Conservation (phyloP, 2,888 invertebrate genomes). For the Tiliacea aurago region DNA sequence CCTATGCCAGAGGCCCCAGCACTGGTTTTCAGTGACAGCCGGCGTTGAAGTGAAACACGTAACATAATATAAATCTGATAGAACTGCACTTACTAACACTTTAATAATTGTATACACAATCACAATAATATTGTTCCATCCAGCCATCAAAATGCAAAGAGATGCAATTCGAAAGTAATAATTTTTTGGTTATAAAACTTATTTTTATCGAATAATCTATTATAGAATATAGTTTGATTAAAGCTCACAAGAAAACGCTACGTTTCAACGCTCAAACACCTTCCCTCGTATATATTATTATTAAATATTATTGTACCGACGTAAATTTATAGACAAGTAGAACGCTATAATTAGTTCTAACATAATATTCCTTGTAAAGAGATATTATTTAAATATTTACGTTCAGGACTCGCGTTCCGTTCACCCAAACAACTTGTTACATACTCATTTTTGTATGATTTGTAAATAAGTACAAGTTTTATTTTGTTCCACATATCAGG, state of each 20-base stretch:
- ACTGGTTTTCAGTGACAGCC: too few relatives aligned
- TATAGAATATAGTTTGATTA: not conserved
- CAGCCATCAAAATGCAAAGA: not conserved
- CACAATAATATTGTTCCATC: not conserved
- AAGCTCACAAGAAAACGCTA: slow-evolving; percentile 7
- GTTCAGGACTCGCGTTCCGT: slow-evolving; percentile 71
- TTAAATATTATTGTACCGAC: slow-evolving; percentile 47
- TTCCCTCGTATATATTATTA: slow-evolving; percentile 40
- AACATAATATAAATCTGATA: not conserved
- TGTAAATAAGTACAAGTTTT: slow-evolving; percentile 81
- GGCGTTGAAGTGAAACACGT: not conserved
- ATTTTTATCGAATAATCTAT: not conserved
- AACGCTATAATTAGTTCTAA: slow-evolving; percentile 59
- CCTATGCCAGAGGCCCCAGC: too few relatives aligned
- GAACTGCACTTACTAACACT: not conserved
- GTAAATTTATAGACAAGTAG: slow-evolving; percentile 47
- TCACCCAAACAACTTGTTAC: slow-evolving; percentile 73
- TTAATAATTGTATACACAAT: not conserved
- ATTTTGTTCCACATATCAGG: slow-evolving; percentile 78
- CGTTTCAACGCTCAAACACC: slow-evolving; percentile 22
- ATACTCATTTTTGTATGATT: slow-evolving; percentile 79
- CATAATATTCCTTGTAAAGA: slow-evolving; percentile 58
- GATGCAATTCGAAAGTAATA: not conserved
- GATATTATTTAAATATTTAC: slow-evolving; percentile 60
- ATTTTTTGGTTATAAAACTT: not conserved